phyloP scores from a whole-genome alignment of 2,797 vertebrate species.

The Semotilus atromaculatus region DNA sequence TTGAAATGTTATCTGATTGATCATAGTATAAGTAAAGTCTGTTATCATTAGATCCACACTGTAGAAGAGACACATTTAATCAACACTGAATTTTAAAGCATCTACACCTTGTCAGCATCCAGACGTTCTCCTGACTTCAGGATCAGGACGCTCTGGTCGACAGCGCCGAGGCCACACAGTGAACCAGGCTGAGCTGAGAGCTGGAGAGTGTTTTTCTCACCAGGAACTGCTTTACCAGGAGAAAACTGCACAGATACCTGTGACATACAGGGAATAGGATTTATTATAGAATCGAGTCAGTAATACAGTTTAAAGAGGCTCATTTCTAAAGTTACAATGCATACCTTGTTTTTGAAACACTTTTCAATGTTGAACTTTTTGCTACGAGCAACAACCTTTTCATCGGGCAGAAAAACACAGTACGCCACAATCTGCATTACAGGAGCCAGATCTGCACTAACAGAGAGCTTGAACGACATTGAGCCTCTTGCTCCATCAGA shows the following conservation, averaged over 20 bases:
- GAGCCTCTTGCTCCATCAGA: too few species aligned
- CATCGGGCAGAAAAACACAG: conserved; percentile 56
- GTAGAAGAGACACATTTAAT: too few species aligned
- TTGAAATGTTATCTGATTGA: neutral
- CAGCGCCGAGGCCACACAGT: too few species aligned
- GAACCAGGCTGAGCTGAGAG: too few species aligned
- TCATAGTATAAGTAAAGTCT: neutral
- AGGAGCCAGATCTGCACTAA: conserved; percentile 27
- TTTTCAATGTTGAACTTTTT: neutral
- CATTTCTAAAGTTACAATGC: neutral
- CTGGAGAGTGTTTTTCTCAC: too few species aligned
- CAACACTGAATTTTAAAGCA: too few species aligned
- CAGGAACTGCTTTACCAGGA: conserved; percentile 64
- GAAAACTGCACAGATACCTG: conserved; percentile 82
- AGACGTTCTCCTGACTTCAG: too few species aligned
- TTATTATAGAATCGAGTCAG: neutral
- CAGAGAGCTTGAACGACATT: too few species aligned
- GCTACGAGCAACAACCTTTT: neutral
- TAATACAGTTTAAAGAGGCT: neutral
- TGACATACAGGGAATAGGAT: neutral
- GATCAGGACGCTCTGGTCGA: too few species aligned
- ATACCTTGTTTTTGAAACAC: conserved; percentile 33
- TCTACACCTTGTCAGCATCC: too few species aligned
- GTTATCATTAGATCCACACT: neutral
- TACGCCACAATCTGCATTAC: conserved; percentile 70